These are phyloP conservation scores for Phrynosoma platyrhinos DNA, from an alignment of 2,113 vertebrate species.

Conservation along the genomic window DNA sequence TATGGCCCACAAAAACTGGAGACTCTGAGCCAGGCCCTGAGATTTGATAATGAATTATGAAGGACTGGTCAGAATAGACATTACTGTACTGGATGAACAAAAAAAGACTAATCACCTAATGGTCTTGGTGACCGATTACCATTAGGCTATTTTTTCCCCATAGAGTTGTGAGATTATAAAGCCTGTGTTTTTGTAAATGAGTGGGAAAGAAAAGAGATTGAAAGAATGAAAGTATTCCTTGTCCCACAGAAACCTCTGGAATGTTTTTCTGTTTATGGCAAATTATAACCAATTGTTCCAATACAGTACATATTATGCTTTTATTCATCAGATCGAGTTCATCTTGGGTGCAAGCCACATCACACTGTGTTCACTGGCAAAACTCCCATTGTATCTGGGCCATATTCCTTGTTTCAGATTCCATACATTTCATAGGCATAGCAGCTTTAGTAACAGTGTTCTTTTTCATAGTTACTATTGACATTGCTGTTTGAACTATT, in stretches of 20 bases:
- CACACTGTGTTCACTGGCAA: not conserved
- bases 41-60: too few relatives aligned
- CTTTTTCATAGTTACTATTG: not conserved
- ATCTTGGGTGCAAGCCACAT: conserved; percentile 20
- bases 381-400: not conserved
- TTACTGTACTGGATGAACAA: too few relatives aligned
- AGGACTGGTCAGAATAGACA: too few relatives aligned
- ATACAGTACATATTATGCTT: conserved; percentile 28
- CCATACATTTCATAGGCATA: not conserved
- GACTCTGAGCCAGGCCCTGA: too few relatives aligned
- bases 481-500: not conserved
- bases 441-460: not conserved
- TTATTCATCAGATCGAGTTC: conserved; percentile 16
- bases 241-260: conserved; percentile 16
- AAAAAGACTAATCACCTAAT: too few relatives aligned
- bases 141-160: not conserved
- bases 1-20: too few relatives aligned
- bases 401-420: not conserved
- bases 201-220: not conserved
- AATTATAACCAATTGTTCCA: conserved; percentile 15
- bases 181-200: not conserved
- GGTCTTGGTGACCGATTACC: too few relatives aligned
- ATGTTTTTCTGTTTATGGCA: conserved; percentile 12
- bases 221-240: conserved; percentile 2
- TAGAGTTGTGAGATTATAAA: not conserved